These are phyloP conservation scores for Drosophila villosipedis DNA, from an alignment of 2,888 invertebrate species.

Conservation along the genomic window DNA sequence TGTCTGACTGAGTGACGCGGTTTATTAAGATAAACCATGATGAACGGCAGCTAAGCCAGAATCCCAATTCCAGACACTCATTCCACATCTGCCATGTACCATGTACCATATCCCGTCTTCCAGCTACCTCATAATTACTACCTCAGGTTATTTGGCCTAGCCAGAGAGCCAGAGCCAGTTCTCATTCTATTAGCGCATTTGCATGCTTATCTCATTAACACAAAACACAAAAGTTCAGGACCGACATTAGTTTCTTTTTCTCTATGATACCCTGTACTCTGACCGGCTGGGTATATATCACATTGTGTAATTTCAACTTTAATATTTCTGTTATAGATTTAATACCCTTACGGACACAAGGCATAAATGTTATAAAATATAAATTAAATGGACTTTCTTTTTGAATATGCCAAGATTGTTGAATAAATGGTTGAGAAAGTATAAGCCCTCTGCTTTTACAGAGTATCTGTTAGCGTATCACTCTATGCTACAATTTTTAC, in stretches of 20 bases:
- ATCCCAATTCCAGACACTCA: conserved; percentile 3
- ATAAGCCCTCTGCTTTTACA: not conserved
- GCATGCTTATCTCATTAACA: conserved; percentile 78
- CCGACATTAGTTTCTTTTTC: conserved; percentile 27
- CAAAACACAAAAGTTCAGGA: conserved; percentile 63
- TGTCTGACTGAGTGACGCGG: conserved; percentile 75
- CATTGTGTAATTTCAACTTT: not conserved
- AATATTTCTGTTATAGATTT: not conserved
- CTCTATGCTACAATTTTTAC: not conserved
- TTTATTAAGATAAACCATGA: conserved; percentile 82
- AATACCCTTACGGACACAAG: not conserved
- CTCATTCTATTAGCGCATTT: conserved; percentile 76
- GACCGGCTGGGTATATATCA: not conserved
- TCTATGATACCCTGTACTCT: not conserved
- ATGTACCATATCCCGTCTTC: conserved; percentile 9
- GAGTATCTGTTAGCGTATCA: conserved; percentile 1
- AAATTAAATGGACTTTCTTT: not conserved
- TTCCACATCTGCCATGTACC: not conserved
- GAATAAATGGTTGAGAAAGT: not conserved
- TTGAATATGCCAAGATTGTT: not conserved
- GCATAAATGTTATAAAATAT: too few relatives aligned
- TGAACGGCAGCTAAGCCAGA: conserved; percentile 65
- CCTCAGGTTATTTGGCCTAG: conserved; percentile 23
- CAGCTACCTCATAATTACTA: conserved; percentile 63
- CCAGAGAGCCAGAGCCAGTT: conserved; percentile 22